Evolutionary conservation across 2,888 invertebrate species (phyloP), one percentile per base, ranked within the genome.

Genomic region (Brachyopa scutellaris): DNA sequence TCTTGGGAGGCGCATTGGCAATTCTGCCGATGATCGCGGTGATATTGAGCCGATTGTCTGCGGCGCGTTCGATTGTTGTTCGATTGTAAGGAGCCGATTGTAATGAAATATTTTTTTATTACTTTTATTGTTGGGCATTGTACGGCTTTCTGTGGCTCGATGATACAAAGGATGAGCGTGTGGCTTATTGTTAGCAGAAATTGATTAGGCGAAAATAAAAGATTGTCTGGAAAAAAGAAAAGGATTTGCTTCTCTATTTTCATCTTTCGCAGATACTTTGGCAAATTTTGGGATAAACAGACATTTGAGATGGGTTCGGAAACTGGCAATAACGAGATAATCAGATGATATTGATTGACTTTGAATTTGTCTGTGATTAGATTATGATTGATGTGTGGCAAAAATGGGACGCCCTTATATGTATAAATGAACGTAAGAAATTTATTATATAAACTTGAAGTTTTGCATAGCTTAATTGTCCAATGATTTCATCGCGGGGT

Each of bases 101-200:
- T 77, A 70, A 82, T 57, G 66, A 64, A 82, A 82, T 82, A 82
- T 82, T 82, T n/a, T n/a, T 82, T 82, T 82, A 77, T 82, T 82
- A 82, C 47, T 70, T 40, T 31, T 38, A 64, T 82, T 82, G 82
- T 82, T 29, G 51, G 53, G 51, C 33, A 59, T 77, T 82, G 82
- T 77, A 29, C 36, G 61, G 31, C 15, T 62, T 64, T 70, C 29
- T 76, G 36, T 70, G 64, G 55, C 31, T 40, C 15, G 19, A n/a
- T n/a, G 26, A 2, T 49, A 82, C 77, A 77, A 82, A 59, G 70
- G 38, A 17, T 19, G 26, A 64, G 82, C 82, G 82, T 82, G 82
- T 66, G 77, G 53, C 77, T 11, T n/a, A 82, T 82, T 82, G 82
- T 82, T 59, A 26, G 51, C 51, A 53, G 57, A 82, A 82, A 77